Conservation (phyloP, 2,113 vertebrate genomes). For the Cinclus cinclus region DNA sequence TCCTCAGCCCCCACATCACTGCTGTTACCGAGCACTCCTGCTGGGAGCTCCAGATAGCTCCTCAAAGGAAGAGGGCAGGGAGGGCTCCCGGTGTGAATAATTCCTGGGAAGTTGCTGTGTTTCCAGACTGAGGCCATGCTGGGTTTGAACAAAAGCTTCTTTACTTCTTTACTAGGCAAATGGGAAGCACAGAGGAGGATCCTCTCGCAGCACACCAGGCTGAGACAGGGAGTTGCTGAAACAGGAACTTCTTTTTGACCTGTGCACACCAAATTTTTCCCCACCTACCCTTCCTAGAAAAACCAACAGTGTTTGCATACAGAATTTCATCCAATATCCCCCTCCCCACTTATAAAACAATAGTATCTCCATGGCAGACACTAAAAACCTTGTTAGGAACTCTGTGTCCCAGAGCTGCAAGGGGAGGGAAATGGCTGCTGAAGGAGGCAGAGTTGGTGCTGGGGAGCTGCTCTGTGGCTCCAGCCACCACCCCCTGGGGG, state of each 20-base stretch:
- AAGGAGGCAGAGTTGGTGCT: not conserved
- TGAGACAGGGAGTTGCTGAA: not conserved
- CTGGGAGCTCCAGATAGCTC: not conserved
- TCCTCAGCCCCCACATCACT: not conserved
- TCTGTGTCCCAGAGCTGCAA: not conserved
- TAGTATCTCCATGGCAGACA: not conserved
- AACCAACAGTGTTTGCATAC: not conserved
- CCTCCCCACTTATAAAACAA: not conserved
- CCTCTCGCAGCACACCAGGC: accelerated
- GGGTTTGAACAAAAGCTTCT: not conserved
- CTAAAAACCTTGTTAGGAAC: not conserved
- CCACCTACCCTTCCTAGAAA: not conserved
- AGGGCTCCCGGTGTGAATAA: not conserved
- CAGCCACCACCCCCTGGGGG: not conserved
- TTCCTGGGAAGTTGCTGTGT: not conserved
- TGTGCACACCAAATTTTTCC: not conserved
- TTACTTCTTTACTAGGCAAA: not conserved
- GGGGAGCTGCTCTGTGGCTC: not conserved
- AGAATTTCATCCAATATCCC: not conserved
- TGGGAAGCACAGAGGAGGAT: not conserved
- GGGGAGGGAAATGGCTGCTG: not conserved
- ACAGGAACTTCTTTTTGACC: not conserved
- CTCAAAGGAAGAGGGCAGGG: not conserved
- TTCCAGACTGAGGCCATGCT: not conserved
- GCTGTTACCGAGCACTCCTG: not conserved